Percentiles rank a stretch among this genome's conserved stretches.
Evolutionary conservation across 1,140 invertebrate species (phyloP).

Genomic region (Caenorhabditis latens): DNA sequence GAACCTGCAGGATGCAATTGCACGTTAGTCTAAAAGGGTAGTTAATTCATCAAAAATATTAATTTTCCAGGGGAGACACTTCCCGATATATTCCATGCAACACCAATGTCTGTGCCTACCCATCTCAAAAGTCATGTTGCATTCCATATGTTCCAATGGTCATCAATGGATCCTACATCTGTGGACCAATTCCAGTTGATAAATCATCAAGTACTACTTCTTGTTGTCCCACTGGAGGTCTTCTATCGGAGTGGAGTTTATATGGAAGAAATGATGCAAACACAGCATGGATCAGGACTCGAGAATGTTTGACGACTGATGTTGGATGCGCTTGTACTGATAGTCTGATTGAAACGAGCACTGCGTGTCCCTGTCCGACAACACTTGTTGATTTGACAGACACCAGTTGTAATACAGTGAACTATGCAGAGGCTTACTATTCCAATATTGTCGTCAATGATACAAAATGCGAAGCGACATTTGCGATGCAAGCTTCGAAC

Average conservation of each 20-base stretch:
- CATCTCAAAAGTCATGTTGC: background rate
- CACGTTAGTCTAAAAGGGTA: background rate
- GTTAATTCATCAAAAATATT: background rate
- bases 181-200: conserved; percentile 22
- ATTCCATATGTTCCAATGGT: conserved; percentile 25
- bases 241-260: background rate
- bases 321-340: background rate
- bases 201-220: background rate
- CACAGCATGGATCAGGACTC: background rate
- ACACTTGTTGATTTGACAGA: background rate
- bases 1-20: background rate
- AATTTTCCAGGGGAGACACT: background rate
- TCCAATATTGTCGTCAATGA: background rate
- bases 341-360: background rate
- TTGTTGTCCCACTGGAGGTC: conserved; percentile 32
- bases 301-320: background rate
- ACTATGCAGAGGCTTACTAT: background rate
- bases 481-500: background rate
- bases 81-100: conserved; percentile 34
- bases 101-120: background rate
- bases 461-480: background rate
- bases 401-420: background rate
- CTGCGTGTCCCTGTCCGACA: background rate
- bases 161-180: background rate
- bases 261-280: background rate